Conservation (phyloP, 2,888 invertebrate species). For the Epirrhoe alternata region DNA sequence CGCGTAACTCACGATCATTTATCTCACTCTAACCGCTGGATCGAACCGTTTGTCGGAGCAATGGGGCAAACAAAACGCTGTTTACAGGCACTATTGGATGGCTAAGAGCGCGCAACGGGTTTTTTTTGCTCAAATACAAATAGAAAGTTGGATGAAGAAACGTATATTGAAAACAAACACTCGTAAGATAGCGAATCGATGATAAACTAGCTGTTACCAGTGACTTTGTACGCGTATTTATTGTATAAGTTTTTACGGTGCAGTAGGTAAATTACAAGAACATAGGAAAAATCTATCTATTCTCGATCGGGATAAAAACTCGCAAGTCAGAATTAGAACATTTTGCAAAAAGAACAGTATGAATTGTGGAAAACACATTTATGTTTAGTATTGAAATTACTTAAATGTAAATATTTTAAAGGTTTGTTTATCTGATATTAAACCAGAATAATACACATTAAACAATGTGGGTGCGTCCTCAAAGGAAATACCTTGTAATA, state of each 20-base stretch:
- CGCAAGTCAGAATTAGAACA: no score
- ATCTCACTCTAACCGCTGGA: conserved; percentile 28
- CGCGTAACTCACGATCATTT: conserved; percentile 6
- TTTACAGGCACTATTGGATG: conserved; percentile 28
- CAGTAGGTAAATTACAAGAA: no score
- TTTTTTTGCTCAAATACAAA: not conserved
- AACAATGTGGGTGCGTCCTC: conserved; percentile 12
- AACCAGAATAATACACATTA: conserved; percentile 2
- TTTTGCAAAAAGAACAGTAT: no score
- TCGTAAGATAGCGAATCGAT: not conserved
- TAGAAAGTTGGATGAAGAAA: not conserved
- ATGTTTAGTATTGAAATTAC: no score
- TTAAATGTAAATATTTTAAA: not conserved
- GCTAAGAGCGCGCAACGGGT: not conserved
- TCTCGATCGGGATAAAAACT: no score
- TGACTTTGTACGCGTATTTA: no score
- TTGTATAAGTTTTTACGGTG: no score
- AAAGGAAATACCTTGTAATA: conserved; percentile 15
- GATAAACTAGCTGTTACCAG: no score
- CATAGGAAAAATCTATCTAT: no score
- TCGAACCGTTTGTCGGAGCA: conserved; percentile 22
- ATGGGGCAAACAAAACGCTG: conserved; percentile 21
- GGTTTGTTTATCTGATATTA: conserved; percentile 1
- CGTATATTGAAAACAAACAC: not conserved
- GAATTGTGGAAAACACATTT: no score